Evolutionary conservation across 2,797 vertebrate species (phyloP).

Genomic region (Eulemur albifrons): DNA sequence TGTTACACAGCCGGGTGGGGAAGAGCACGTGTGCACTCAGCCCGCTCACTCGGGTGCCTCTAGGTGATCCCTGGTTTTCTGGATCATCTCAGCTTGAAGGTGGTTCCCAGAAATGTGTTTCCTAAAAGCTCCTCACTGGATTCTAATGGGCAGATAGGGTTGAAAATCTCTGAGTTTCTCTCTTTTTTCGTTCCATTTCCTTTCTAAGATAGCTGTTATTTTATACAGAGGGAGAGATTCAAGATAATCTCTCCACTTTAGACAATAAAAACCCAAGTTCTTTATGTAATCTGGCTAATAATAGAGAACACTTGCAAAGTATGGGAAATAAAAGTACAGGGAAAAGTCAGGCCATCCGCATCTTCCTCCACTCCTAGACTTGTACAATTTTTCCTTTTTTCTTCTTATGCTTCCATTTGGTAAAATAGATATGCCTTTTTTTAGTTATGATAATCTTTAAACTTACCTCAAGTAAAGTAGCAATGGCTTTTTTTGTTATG

Average conservation of each 20-base stretch:
- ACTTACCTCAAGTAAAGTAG: background rate
- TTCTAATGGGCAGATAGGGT: background rate
- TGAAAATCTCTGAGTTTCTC: background rate
- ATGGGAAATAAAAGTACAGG: background rate
- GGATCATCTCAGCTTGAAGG: background rate
- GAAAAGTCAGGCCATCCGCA: background rate
- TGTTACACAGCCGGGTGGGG: background rate
- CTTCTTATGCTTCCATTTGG: background rate
- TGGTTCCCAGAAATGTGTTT: background rate
- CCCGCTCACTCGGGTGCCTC: background rate
- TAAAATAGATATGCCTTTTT: background rate
- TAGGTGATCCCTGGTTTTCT: background rate
- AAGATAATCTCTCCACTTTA: background rate
- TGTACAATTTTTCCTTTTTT: background rate
- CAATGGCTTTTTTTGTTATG: background rate
- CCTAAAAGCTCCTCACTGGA: background rate
- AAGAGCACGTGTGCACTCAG: background rate
- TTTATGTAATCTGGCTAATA: conserved; percentile 15
- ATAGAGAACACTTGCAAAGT: background rate
- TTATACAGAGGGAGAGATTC: background rate
- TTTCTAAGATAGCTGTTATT: background rate
- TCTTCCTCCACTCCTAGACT: background rate
- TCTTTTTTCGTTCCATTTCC: background rate
- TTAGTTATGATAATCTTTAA: background rate
- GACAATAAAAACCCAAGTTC: background rate